A percentile compares a stretch with the other conserved stretches of the same genome.
Conservation (phyloP, 2,113 vertebrate species). For the Archilochus colubris region DNA sequence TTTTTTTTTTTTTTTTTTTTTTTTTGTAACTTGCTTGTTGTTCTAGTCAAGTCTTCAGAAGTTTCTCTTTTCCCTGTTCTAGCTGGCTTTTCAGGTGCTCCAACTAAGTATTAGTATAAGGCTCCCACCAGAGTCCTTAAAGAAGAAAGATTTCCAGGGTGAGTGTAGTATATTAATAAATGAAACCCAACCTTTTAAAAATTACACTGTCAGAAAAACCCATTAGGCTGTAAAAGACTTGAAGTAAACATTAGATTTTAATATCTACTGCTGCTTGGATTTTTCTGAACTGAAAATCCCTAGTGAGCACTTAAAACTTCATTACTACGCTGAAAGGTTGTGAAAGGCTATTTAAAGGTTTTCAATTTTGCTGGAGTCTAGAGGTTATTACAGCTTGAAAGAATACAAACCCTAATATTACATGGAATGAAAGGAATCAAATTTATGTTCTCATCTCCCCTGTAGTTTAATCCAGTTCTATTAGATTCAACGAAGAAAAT, state of each 20-base stretch:
- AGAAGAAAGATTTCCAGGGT: conserved; percentile 75
- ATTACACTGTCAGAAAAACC: conserved; percentile 81
- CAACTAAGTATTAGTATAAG: conserved; percentile 69
- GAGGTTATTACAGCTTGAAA: conserved; percentile 84
- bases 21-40: conserved; percentile 57
- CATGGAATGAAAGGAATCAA: conserved; percentile 81
- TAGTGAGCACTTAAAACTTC: conserved; percentile 84
- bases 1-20: not conserved
- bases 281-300: conserved; percentile 83
- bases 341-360: conserved; percentile 87
- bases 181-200: conserved; percentile 82
- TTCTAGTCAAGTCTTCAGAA: conserved; percentile 41
- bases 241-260: conserved; percentile 86
- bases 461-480: conserved; percentile 80
- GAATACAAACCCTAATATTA: conserved; percentile 82
- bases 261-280: conserved; percentile 82
- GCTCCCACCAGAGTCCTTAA: conserved; percentile 79
- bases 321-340: conserved; percentile 82
- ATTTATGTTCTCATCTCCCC: conserved; percentile 82
- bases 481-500: conserved; percentile 79
- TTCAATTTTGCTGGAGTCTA: conserved; percentile 85
- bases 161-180: conserved; percentile 79
- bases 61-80: conserved; percentile 64
- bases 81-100: conserved; percentile 71
- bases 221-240: conserved; percentile 81